Conservation (phyloP, 92 coral and sea anemone species). For the Hydrozoanthus gracilis region DNA sequence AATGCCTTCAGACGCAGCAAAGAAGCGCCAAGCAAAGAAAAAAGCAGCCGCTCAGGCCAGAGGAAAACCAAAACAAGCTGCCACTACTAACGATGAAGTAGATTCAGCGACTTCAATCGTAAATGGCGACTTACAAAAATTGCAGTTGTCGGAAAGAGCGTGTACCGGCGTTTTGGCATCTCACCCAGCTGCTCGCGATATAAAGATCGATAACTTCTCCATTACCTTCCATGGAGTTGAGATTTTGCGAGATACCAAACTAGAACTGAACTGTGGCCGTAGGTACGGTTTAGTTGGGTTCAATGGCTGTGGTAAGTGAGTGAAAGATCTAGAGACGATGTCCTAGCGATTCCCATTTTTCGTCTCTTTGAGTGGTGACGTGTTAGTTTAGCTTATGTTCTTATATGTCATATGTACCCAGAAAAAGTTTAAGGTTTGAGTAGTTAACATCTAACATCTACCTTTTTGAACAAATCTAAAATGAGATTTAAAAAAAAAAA, state of each 20-base stretch:
- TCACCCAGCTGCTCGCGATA: slow-evolving; percentile 90
- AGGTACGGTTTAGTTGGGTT: slow-evolving; percentile 95
- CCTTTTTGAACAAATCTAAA: no score
- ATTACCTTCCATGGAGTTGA: slow-evolving; percentile 99
- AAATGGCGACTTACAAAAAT: slow-evolving; percentile 71
- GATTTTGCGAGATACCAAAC: slow-evolving; percentile 86
- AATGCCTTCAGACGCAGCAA: slow-evolving; percentile 99
- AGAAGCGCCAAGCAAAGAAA: slow-evolving; percentile 99
- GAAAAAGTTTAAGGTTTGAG: no score
- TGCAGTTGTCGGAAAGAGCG: slow-evolving; percentile 80
- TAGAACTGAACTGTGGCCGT: slow-evolving; percentile 96
- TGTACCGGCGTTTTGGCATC: slow-evolving; percentile 99
- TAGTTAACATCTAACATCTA: no score
- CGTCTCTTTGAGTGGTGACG: no score
- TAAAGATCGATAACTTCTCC: slow-evolving; percentile 93
- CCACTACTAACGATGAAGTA: slow-evolving; percentile 64
- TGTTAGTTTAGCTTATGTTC: no score
- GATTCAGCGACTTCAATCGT: slow-evolving; percentile 45
- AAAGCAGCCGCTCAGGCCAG: slow-evolving; percentile 96
- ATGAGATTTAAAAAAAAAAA: no score
- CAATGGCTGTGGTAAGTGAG: slow-evolving; percentile 94
- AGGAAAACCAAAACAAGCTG: slow-evolving; percentile 89
- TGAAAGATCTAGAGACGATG: background rate
- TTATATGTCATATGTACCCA: no score
- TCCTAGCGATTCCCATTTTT: background rate